Evolutionary conservation across 2,888 invertebrate species (phyloP).

Genomic region (Petrolisthes cinctipes): DNA sequence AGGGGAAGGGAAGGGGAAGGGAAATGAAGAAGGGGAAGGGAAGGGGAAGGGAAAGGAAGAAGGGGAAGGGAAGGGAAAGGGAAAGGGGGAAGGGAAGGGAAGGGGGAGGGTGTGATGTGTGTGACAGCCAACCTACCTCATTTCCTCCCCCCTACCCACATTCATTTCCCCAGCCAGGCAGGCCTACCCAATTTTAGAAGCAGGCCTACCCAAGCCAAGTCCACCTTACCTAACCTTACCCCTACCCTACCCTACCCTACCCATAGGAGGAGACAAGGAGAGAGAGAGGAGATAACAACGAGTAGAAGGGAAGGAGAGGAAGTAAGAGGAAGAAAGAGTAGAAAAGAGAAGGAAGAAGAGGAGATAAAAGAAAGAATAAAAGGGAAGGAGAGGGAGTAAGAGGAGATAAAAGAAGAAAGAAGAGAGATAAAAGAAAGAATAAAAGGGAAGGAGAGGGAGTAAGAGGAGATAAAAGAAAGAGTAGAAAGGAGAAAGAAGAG

Average conservation of each 20-base stretch:
- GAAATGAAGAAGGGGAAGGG: not conserved
- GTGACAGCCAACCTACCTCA: constrained; percentile 4
- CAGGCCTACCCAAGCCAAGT: not conserved
- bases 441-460: no score
- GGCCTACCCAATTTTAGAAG: no score
- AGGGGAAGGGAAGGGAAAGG: constrained; percentile 1
- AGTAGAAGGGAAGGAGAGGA: not conserved
- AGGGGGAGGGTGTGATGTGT: not conserved
- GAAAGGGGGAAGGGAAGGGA: not conserved
- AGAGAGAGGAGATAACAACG: not conserved
- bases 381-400: not conserved
- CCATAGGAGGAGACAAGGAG: not conserved
- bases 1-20: not conserved
- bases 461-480: not conserved
- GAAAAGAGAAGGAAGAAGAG: no score
- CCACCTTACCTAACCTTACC: not conserved
- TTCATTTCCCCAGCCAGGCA: not conserved
- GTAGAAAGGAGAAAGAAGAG: not conserved
- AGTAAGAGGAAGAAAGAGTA: not conserved
- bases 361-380: no score
- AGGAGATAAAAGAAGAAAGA: not conserved
- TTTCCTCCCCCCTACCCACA: not conserved
- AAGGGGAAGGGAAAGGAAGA: not conserved
- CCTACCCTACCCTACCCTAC: not conserved
- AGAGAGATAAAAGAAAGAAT: not conserved